These are phyloP conservation scores for Ageneiosus marmoratus DNA, from an alignment of 2,113 vertebrate species.

Conservation along the genomic window DNA sequence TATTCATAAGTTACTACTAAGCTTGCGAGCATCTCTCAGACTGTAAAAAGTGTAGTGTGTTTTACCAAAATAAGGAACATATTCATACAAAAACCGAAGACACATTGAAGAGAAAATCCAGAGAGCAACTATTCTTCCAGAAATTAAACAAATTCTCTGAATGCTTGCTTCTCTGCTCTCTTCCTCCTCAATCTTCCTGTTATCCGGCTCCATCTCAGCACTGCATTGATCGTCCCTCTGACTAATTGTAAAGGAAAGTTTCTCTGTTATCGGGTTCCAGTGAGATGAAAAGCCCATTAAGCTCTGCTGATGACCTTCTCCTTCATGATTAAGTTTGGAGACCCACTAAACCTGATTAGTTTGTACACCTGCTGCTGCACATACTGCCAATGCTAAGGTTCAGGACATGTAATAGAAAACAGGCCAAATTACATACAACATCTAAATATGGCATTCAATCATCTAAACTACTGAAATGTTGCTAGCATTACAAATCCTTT, in stretches of 20 bases:
- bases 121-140: not conserved
- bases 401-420: not conserved
- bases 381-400: slow-evolving; percentile 7
- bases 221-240: slow-evolving; percentile 60
- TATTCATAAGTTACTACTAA: not conserved
- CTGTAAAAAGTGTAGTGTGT: not conserved
- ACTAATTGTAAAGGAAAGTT: slow-evolving; percentile 70
- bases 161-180: not conserved
- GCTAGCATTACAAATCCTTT: too few relatives aligned
- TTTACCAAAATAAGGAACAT: not conserved
- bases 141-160: not conserved
- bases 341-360: slow-evolving; percentile 38
- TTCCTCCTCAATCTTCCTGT: slow-evolving; percentile 16
- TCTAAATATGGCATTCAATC: too few relatives aligned
- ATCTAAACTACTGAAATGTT: too few relatives aligned
- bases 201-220: slow-evolving; percentile 8
- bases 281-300: slow-evolving; percentile 60
- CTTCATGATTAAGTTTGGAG: slow-evolving; percentile 30
- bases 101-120: not conserved
- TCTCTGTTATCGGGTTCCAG: slow-evolving; percentile 60
- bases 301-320: slow-evolving; percentile 58
- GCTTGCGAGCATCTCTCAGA: not conserved
- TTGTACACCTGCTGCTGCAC: slow-evolving; percentile 31
- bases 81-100: not conserved
- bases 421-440: not conserved